These are phyloP conservation scores for Drosophila ironensis DNA, from an alignment of 1,140 invertebrate genomes.

Conservation along the genomic window DNA sequence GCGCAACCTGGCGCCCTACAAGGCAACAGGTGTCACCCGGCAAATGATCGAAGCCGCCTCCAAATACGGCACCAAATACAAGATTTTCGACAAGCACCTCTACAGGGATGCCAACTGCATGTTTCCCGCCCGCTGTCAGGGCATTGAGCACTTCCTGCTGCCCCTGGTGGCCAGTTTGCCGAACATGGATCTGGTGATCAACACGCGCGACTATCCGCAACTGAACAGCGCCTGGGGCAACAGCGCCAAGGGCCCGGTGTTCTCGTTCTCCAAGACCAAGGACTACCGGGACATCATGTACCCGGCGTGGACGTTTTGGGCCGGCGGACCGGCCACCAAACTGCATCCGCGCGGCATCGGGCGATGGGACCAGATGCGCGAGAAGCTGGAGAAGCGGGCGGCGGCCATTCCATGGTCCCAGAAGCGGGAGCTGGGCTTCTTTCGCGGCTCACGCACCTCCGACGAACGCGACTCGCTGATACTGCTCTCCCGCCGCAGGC, in stretches of 20 bases:
- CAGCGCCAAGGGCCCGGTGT: constrained; percentile 86
- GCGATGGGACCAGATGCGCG: constrained; percentile 93
- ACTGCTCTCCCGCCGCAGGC: constrained; percentile 89
- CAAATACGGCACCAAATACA: constrained; percentile 89
- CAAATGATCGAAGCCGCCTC: constrained; percentile 85
- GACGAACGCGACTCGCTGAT: constrained; percentile 95
- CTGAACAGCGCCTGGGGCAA: constrained; percentile 75
- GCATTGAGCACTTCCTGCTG: constrained; percentile 95
- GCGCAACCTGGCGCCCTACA: constrained; percentile 88
- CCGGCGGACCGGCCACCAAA: constrained; percentile 96
- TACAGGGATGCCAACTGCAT: constrained; percentile 93
- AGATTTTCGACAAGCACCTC: constrained; percentile 87
- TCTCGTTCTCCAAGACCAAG: constrained; percentile 96
- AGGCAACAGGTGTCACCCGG: constrained; percentile 85
- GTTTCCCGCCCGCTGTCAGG: constrained; percentile 95
- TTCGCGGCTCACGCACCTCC: constrained; percentile 96
- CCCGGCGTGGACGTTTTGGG: constrained; percentile 99
- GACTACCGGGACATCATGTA: constrained; percentile 97
- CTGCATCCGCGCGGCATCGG: constrained; percentile 96
- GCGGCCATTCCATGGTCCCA: constrained; percentile 89
- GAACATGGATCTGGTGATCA: constrained; percentile 94
- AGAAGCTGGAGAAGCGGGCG: constrained; percentile 87
- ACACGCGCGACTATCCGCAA: constrained; percentile 97
- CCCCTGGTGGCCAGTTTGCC: constrained; percentile 87
- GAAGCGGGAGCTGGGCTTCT: constrained; percentile 91